Evolutionary conservation across 37 sponge, comb jelly and placozoan genomes (phyloP).

Genomic region (Dysidea cf. avara): DNA sequence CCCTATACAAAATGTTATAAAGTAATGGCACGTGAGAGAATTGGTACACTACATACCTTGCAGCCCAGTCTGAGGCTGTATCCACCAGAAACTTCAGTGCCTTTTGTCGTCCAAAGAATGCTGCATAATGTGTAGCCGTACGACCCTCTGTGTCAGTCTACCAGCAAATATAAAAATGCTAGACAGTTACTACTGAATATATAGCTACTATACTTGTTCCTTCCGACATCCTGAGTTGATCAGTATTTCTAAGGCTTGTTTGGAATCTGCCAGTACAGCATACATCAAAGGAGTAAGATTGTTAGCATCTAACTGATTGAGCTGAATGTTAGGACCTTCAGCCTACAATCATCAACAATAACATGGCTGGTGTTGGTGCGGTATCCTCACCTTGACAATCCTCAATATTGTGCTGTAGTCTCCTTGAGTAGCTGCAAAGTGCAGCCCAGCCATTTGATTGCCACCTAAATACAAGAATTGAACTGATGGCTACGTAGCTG

Average conservation of each 20-base stretch:
- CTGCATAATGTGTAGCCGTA: conserved; percentile 92
- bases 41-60: conserved; percentile 36
- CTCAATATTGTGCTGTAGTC: conserved; percentile 63
- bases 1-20: conserved; percentile 38
- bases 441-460: conserved; percentile 55
- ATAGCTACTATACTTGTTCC: conserved; percentile 46
- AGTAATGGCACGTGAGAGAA: neutral
- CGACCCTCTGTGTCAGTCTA: conserved; percentile 71
- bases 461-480: conserved; percentile 17
- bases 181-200: neutral
- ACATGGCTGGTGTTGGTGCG: neutral
- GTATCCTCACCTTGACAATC: conserved; percentile 47
- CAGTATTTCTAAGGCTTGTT: conserved; percentile 64
- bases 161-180: neutral
- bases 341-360: conserved; percentile 10
- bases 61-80: conserved; percentile 72
- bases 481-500: neutral
- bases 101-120: conserved; percentile 78
- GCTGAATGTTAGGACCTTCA: conserved; percentile 50
- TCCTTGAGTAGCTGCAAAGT: conserved; percentile 72
- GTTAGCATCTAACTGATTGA: conserved; percentile 64
- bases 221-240: conserved; percentile 73
- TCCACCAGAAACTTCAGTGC: conserved; percentile 83
- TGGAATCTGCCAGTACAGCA: conserved; percentile 79
- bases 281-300: conserved; percentile 88